Evolutionary conservation across 2,888 invertebrate species (phyloP).

Genomic region (Drosophila lutescens): DNA sequence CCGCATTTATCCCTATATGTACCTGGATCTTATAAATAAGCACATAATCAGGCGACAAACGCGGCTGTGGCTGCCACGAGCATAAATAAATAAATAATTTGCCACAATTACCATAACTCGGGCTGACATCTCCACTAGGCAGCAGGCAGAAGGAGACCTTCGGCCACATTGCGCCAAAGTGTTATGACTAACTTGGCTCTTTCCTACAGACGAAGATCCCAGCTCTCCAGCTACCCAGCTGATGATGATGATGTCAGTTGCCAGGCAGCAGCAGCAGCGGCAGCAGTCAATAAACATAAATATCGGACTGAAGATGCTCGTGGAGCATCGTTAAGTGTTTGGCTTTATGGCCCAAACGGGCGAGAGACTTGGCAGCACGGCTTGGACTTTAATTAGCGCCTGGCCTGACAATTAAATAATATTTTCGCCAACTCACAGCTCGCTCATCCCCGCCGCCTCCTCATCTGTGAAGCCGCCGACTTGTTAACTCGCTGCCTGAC

Average conservation of each 20-base stretch:
- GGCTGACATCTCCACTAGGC: constrained; percentile 48
- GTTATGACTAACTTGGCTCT: constrained; percentile 56
- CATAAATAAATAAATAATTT: constrained; percentile 75
- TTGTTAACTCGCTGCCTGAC: constrained; percentile 78
- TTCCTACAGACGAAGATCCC: background rate
- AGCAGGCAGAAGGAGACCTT: constrained; percentile 6
- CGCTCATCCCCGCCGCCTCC: constrained; percentile 11
- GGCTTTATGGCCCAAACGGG: constrained; percentile 73
- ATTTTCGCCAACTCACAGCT: constrained; percentile 56
- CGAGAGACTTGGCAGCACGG: constrained; percentile 52
- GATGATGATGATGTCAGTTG: too few species aligned
- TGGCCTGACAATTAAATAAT: constrained; percentile 75
- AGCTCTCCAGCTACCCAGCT: too few species aligned
- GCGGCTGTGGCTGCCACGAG: constrained; percentile 48
- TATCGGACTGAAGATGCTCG: constrained; percentile 54
- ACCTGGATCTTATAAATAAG: constrained; percentile 74
- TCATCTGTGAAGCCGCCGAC: constrained; percentile 71
- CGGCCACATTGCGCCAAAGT: constrained; percentile 24
- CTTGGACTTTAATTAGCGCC: constrained; percentile 74
- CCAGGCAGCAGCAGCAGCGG: constrained; percentile 42
- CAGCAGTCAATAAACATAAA: constrained; percentile 76
- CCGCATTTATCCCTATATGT: constrained; percentile 55
- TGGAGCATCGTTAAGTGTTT: constrained; percentile 67
- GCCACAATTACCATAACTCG: constrained; percentile 77
- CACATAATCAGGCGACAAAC: constrained; percentile 79